Evolutionary conservation across 2,888 invertebrate genomes (phyloP).

Genomic region (Sarcophaga carnaria): DNA sequence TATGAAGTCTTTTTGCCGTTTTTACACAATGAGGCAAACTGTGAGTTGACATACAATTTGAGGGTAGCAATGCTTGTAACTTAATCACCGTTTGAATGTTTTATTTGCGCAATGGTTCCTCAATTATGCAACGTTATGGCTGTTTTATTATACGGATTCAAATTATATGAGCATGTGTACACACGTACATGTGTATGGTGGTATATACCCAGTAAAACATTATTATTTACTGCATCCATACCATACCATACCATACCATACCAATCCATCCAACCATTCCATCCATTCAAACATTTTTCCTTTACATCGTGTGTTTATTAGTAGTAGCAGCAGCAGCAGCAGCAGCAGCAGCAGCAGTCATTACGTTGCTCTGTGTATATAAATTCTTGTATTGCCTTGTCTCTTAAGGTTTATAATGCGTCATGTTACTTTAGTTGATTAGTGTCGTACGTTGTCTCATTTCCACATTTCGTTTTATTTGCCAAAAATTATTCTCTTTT

Average conservation of each 20-base stretch:
- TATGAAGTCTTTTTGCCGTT: not conserved
- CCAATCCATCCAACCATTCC: not conserved
- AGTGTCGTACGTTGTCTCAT: constrained; percentile 39
- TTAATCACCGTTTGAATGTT: constrained; percentile 72
- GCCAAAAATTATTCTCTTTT: constrained; percentile 36
- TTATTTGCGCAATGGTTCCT: constrained; percentile 75
- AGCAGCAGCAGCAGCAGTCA: too few species aligned
- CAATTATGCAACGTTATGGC: constrained; percentile 80
- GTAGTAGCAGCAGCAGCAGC: too few species aligned
- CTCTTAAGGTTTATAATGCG: constrained; percentile 54
- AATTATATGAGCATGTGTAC: constrained; percentile 1
- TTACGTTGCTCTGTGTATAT: too few species aligned
- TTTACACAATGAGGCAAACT: too few species aligned
- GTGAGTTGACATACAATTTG: not conserved
- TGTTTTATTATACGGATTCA: constrained; percentile 66
- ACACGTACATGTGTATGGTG: too few species aligned
- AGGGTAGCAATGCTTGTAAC: constrained; percentile 56
- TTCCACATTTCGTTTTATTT: constrained; percentile 31
- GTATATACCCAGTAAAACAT: constrained; percentile 18
- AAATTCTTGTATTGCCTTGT: not conserved
- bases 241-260: not conserved
- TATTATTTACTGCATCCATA: constrained; percentile 47
- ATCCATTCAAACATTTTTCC: constrained; percentile 14
- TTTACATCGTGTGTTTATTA: too few species aligned
- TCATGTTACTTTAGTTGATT: constrained; percentile 71